Evolutionary conservation across 2,797 vertebrate genomes (phyloP).

Genomic region (Hephaestus fuliginosus): DNA sequence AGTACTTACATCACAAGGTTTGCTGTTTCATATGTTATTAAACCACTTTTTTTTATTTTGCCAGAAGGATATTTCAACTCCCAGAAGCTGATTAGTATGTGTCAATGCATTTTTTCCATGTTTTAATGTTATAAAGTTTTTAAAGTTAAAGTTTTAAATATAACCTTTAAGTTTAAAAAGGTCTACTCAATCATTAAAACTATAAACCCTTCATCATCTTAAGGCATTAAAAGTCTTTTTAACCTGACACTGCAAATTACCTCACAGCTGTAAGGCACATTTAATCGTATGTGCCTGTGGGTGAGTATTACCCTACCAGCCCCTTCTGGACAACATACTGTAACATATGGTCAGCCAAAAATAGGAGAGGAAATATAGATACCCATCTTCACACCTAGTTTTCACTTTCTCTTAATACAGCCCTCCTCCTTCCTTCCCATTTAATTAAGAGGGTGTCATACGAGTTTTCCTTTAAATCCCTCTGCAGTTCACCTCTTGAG

Average conservation of each 20-base stretch:
- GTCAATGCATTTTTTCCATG: too few species aligned
- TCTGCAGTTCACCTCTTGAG: constrained; percentile 41
- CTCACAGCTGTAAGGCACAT: constrained; percentile 33
- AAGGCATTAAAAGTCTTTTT: constrained; percentile 37
- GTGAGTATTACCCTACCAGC: constrained; percentile 16
- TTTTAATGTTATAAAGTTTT: too few species aligned
- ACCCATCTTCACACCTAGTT: constrained; percentile 51
- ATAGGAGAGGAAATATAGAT: constrained; percentile 28
- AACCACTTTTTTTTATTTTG: too few species aligned
- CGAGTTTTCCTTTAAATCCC: constrained; percentile 46
- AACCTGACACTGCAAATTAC: constrained; percentile 53
- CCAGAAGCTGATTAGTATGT: too few species aligned
- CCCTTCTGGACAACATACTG: constrained; percentile 41
- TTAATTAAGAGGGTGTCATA: constrained; percentile 61
- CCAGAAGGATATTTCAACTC: too few species aligned
- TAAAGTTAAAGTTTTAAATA: too few species aligned
- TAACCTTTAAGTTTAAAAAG: too few species aligned
- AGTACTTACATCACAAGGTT: too few species aligned
- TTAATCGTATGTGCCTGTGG: constrained; percentile 38
- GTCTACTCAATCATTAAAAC: too few species aligned
- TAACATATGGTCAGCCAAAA: constrained; percentile 54
- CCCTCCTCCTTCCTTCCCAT: constrained; percentile 7
- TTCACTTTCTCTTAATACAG: constrained; percentile 44
- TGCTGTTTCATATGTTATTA: too few species aligned
- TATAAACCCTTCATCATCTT: constrained; percentile 34